Conservation (phyloP, 2,113 vertebrate genomes). For the Chaenocephalus aceratus region DNA sequence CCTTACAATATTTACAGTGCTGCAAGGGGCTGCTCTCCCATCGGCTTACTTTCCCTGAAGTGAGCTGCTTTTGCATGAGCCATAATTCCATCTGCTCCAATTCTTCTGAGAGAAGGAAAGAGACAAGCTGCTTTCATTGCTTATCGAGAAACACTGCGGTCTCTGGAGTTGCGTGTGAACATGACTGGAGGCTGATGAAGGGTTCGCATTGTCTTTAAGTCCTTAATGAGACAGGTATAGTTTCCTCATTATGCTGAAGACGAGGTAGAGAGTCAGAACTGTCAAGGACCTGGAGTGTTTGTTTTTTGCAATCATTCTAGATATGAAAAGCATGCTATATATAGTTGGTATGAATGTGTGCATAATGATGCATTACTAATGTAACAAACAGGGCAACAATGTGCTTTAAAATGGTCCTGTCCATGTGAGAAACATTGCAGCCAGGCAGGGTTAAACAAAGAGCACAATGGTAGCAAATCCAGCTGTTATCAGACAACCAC, state of each 20-base stretch:
- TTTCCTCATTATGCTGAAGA: constrained; percentile 38
- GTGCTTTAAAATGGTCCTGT: constrained; percentile 1
- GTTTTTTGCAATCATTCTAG: neutral
- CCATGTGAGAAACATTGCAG: neutral
- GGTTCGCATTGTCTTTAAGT: constrained; percentile 52
- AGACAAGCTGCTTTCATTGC: constrained; percentile 50
- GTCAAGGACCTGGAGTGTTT: neutral
- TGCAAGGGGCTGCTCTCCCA: constrained; percentile 51
- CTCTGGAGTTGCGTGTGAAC: constrained; percentile 52
- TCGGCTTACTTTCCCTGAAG: constrained; percentile 37
- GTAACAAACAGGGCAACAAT: constrained; percentile 29
- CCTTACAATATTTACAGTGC: constrained; percentile 79
- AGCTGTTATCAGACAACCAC: constrained; percentile 67
- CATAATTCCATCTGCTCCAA: constrained; percentile 62
- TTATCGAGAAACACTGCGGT: constrained; percentile 40
- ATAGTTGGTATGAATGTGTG: constrained; percentile 49
- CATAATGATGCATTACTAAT: constrained; percentile 51
- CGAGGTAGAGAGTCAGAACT: constrained; percentile 14
- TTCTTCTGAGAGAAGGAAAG: constrained; percentile 25
- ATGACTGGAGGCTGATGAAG: constrained; percentile 50
- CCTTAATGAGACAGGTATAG: constrained; percentile 54
- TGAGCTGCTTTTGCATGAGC: constrained; percentile 57
- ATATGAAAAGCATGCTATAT: constrained; percentile 56
- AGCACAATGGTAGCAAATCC: constrained; percentile 59
- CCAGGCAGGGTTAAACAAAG: constrained; percentile 48